These are phyloP conservation scores for Halcyon malimbica DNA, from an alignment of 2,113 vertebrate genomes.

Conservation along the genomic window DNA sequence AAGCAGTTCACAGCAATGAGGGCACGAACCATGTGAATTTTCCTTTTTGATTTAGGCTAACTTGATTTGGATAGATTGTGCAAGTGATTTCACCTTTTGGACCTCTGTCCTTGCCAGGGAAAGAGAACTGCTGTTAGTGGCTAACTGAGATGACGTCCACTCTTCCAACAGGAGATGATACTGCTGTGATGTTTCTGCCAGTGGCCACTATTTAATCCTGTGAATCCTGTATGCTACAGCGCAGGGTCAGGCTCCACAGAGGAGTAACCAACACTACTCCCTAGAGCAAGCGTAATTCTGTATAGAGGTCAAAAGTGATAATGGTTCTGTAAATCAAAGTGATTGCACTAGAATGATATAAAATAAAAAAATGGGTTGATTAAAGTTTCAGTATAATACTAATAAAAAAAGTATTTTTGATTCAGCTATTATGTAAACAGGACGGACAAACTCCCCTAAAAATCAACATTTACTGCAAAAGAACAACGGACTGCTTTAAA, in stretches of 20 bases:
- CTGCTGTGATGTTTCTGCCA: background rate
- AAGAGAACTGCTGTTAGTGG: background rate
- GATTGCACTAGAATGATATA: constrained; percentile 1
- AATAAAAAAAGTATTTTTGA: background rate
- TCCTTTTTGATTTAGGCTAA: background rate
- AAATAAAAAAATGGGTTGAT: constrained; percentile 23
- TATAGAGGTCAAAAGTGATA: background rate
- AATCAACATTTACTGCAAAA: background rate
- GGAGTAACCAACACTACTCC: background rate
- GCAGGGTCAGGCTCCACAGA: background rate
- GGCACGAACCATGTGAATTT: background rate
- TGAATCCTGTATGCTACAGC: background rate
- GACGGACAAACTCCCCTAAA: background rate
- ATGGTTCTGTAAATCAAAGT: constrained; percentile 10
- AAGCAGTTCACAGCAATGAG: background rate
- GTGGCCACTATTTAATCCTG: background rate
- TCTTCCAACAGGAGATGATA: background rate
- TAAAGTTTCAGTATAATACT: constrained; percentile 1
- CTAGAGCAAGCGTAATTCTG: background rate
- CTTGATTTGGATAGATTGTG: background rate
- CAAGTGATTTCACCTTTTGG: background rate
- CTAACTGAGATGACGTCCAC: background rate
- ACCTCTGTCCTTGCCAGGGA: background rate
- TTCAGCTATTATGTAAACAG: constrained; percentile 46
- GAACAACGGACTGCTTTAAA: constrained; percentile 68